Evolutionary conservation across 2,113 vertebrate genomes (phyloP).

Genomic region (Cynocephalus volans): DNA sequence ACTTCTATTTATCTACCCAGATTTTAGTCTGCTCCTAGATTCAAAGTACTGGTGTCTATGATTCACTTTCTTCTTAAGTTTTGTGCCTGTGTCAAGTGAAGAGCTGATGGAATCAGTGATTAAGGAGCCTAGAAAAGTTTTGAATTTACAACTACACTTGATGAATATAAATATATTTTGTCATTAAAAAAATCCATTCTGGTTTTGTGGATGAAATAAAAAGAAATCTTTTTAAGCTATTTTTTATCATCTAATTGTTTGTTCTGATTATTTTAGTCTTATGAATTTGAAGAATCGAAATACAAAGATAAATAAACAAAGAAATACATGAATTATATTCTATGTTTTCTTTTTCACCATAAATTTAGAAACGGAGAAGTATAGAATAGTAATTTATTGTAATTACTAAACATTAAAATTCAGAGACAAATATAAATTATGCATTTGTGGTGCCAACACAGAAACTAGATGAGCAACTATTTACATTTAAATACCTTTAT

Average conservation of each 20-base stretch:
- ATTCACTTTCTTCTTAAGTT: not conserved
- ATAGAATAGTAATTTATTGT: conserved; percentile 51
- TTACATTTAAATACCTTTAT: conserved; percentile 72
- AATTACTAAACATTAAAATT: conserved; percentile 78
- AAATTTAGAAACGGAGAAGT: conserved; percentile 52
- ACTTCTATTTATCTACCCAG: not conserved
- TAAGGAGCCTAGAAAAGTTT: not conserved
- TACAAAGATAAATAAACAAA: not conserved
- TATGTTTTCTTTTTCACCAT: conserved; percentile 19
- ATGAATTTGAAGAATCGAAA: conserved; percentile 28
- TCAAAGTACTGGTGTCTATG: not conserved
- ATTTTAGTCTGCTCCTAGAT: not conserved
- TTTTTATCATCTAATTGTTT: not conserved
- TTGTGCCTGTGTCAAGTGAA: not conserved
- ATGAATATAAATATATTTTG: not conserved
- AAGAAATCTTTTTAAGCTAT: not conserved
- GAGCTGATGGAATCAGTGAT: not conserved
- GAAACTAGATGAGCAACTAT: conserved; percentile 77
- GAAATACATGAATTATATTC: not conserved
- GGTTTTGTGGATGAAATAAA: not conserved
- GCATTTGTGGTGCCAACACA: conserved; percentile 76
- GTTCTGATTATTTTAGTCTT: not conserved
- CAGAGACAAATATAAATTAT: conserved; percentile 79
- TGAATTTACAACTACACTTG: not conserved
- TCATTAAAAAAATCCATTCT: not conserved